Base-by-base conservation (phyloP, 1,140 invertebrate species). In the Brachionus manjavacas region DNA sequence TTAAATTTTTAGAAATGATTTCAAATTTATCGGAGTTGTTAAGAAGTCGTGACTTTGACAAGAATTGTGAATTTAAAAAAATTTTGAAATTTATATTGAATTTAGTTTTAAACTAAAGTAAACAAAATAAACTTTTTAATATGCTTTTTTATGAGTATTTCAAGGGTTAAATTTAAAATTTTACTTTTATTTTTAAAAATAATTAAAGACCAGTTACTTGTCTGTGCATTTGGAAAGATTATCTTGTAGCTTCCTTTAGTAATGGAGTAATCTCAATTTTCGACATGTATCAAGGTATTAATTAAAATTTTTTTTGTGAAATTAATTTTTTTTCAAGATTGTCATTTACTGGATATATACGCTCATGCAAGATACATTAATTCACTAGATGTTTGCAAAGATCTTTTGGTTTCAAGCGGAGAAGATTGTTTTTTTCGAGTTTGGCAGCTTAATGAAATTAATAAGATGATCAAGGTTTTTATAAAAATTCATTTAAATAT, bases 341-440 rank as follows among this genome's bases (percentile, higher is more conserved):
- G 41, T 23, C 72, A 49, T 49, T 23, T 76, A 76, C 20, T 49
- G 2, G 79, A 81, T 41, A 68, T 81, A 68, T 20, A 66, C 20
- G 79, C 79, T 25, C 79, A 81, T 68, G 79, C 79, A 8, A 39
- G 55, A 64, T 81, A 39, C 35, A 64, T 81, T 16, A 31, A 68
- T 68, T 64, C 52, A 60, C 41, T 81, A 46, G 52, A 81, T 43
- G 20, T 81, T 20, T 43, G 31, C 31, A 25, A 81, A 81, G 52
- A 68, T 68, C n/a, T 43, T 20, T 28, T 81, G 23, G 49, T 81
- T 12, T 64, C 79, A 25, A 25, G 20, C 20, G 79, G 79, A 39
- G 52, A 81, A 64, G 79, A 81, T 46, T 81, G 79, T 25, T 64
- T 3, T 68, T 81, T 81, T 23, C 31, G 79, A 41, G 49, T 81